phyloP scores from a whole-genome alignment of 2,113 vertebrate species.

The Gavia stellata region DNA sequence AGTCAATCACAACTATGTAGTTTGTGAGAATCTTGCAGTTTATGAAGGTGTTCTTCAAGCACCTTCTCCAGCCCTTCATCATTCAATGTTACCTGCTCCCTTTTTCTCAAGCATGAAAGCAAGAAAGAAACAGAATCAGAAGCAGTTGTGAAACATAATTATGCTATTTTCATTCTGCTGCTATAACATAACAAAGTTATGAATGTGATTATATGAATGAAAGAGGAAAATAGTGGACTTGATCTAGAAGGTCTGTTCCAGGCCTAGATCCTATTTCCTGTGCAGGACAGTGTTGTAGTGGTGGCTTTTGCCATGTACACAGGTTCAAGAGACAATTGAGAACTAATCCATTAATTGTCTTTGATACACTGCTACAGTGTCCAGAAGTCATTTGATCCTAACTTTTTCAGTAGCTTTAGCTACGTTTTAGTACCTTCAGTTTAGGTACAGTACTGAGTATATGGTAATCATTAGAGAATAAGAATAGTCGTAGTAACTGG shows the following conservation, averaged over 20 bases:
- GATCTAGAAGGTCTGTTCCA: not conserved
- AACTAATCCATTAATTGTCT: not conserved
- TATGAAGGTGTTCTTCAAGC: not conserved
- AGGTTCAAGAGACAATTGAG: not conserved
- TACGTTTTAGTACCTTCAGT: not conserved
- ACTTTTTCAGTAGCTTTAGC: not conserved
- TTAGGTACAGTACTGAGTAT: not conserved
- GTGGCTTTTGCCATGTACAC: not conserved
- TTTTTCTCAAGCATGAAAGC: not conserved
- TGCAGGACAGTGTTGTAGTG: not conserved
- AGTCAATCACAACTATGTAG: not conserved
- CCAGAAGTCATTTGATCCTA: not conserved
- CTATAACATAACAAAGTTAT: not conserved
- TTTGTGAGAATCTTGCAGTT: not conserved
- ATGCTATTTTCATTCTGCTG: not conserved
- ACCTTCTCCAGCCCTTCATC: not conserved
- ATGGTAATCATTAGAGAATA: not conserved
- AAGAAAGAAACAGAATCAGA: not conserved
- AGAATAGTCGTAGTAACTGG: not conserved
- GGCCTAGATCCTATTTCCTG: not conserved
- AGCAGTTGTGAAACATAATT: not conserved
- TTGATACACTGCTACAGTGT: not conserved
- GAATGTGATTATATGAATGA: not conserved
- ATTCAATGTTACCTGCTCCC: not conserved
- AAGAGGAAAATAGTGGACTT: not conserved